A percentile compares a stretch with the other conserved stretches of the same genome.
Conservation (phyloP, 2,113 vertebrate genomes). For the Oplegnathus fasciatus region DNA sequence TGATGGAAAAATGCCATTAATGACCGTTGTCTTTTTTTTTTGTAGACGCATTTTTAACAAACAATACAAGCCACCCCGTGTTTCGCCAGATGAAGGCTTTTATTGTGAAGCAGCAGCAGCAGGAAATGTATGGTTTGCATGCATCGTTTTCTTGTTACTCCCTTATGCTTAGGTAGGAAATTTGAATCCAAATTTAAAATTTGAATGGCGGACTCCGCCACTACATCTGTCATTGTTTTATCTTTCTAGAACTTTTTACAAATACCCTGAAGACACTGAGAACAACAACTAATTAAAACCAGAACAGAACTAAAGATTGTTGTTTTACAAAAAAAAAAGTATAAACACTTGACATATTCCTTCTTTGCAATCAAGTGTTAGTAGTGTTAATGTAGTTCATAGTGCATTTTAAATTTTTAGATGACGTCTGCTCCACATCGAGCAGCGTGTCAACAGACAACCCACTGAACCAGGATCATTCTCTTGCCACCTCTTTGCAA, state of each 20-base stretch:
- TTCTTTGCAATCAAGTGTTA: not conserved
- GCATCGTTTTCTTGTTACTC: not conserved
- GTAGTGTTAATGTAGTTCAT: not conserved
- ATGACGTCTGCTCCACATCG: not conserved
- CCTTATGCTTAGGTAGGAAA: not conserved
- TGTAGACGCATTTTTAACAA: too few relatives aligned
- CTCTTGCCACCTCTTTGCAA: conserved; percentile 8
- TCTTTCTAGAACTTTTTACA: not conserved
- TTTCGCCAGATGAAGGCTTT: not conserved
- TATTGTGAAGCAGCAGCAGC: not conserved
- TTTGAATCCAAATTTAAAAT: too few relatives aligned
- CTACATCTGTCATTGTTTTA: not conserved
- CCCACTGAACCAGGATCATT: not conserved
- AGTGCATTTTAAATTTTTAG: not conserved
- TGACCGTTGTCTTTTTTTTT: too few relatives aligned
- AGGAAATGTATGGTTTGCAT: not conserved
- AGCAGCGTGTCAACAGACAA: not conserved
- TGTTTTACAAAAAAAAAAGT: not conserved
- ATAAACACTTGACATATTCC: not conserved
- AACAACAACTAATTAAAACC: not conserved
- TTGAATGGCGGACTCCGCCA: not conserved
- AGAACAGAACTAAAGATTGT: not conserved
- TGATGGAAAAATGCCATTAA: too few relatives aligned
- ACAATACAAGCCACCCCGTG: not conserved
- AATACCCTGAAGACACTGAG: not conserved